Base-by-base conservation (phyloP, 1,140 invertebrate genomes). In the Aphidius ervi region DNA sequence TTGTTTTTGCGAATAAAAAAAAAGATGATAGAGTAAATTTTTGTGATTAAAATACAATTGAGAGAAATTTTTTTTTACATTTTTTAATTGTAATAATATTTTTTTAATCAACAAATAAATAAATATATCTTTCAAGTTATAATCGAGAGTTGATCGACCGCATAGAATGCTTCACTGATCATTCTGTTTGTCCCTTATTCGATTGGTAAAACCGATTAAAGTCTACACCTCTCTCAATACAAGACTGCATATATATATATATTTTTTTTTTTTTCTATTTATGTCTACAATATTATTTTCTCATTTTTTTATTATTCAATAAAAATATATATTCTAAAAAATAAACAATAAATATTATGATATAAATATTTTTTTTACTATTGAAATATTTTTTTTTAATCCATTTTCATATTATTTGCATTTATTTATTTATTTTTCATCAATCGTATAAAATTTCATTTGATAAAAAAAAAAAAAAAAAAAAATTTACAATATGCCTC, bases 61-160 rank as follows among this genome's bases (percentile, higher is more conserved):
- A 31, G 23, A 31, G 23, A 31, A 31, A 1, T 31, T 3, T 31
- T 31, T 31, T 31, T 31, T 31, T 31, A 1, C 4, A 3, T 31
- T 31, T 31, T 31, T 31, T 31, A 3, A 31, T 31, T 31, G 23
- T 31, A 31, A 31, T 31, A 31, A 31, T 3, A 31, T 31, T 31
- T 31, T 31, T 31, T 31, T 31, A 31, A 31, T 42, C 16, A 41
- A 37, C 46, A 16, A 46, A 47, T 9, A 23, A 48, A 58, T 42
- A 49, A 45, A 59, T 43, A 59, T 59, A 47, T 50, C 50, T 52
- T 42, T 37, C 5, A 41, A 20, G 57, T 52, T 52, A 31, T 31
- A 59, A 59, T 59, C 57, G 40, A 59, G 47, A 59, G 48, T 23
- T 23, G 57, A 59, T 59, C 57, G 47, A 59, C 46, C 31, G 46